Percentiles rank a stretch among this genome's conserved stretches.
Evolutionary conservation across 35 echinoderm and acorn worm genomes (phyloP).

Genomic region (Heliocidaris erythrogramma): DNA sequence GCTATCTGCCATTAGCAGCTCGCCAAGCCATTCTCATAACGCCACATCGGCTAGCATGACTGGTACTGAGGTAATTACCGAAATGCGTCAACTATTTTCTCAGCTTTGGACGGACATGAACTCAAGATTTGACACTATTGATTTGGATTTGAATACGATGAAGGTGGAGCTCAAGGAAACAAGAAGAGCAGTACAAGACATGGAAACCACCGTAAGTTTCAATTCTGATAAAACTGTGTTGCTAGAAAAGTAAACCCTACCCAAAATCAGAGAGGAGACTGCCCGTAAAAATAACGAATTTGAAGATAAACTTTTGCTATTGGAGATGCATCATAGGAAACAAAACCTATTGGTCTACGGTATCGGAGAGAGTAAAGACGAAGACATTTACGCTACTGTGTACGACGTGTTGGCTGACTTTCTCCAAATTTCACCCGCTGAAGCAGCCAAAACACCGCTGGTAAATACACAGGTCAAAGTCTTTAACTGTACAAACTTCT

Average conservation of each 20-base stretch:
- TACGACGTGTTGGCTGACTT: not conserved
- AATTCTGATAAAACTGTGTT: not conserved
- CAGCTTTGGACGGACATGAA: not conserved
- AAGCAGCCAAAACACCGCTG: not conserved
- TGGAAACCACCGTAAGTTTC: not conserved
- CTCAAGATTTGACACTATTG: not conserved
- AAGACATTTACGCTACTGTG: not conserved
- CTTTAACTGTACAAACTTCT: too few relatives aligned
- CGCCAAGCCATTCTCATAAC: not conserved
- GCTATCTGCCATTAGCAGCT: not conserved
- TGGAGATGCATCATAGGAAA: not conserved
- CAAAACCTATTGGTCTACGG: not conserved
- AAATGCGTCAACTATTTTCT: not conserved
- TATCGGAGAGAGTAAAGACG: not conserved
- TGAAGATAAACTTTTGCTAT: not conserved
- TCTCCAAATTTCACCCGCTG: not conserved
- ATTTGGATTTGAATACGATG: not conserved
- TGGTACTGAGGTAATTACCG: not conserved
- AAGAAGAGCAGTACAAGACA: not conserved
- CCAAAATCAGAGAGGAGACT: not conserved
- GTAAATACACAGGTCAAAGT: not conserved
- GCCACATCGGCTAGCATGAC: not conserved
- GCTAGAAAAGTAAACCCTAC: constrained; percentile 23
- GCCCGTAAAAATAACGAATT: constrained; percentile 15
- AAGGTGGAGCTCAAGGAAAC: not conserved